Base-by-base conservation (phyloP, 2,888 invertebrate species). In the Agrochola lota region DNA sequence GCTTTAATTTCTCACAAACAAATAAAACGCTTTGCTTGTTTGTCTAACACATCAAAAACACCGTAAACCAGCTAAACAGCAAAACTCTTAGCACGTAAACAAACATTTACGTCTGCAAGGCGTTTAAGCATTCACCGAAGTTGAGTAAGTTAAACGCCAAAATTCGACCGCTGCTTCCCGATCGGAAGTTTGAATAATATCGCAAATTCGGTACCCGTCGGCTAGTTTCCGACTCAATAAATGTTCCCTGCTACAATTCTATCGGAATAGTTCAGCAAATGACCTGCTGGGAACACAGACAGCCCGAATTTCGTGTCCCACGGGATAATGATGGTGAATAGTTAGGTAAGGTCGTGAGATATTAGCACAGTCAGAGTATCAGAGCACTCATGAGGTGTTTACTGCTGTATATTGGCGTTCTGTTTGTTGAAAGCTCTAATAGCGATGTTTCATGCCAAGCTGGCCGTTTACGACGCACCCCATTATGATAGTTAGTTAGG, bases 161-260 rank as follows among this genome's bases (percentile, higher is more conserved):
- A 69, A 80, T 71, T 81, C 62, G 59, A 76, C 62, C 72, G 59
- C 68, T 43, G 63, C 57, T 81, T 81, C 59, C 75, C 59, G 71
- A 68, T 81, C 60, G 74, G 77, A 85, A 85, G 70, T 84, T 85
- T 63, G 85, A 82, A 84, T 83, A 84, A 79, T 85, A 85, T 80
- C 64, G 62, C 81, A 80, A 80, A 80, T 74, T 74, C 12, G 55
- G 69, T 57, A n/a, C 71, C 74, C 66, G 69, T 43, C 82, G 68
- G 83, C 68, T 66, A 74, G 83, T 74, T 76, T 60, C 69, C 77
- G 68, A 63, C 77, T 84, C 83, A 74, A 85, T 85, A 77, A 82
- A 77, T 74, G 85, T 77, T 70, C 74, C 15, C 46, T 55, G 23
- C 49, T 81, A 73, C 74, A 63, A 74, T 74, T 77, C 69, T 82